Percentiles rank a stretch among this genome's conserved stretches.
These are phyloP conservation scores for Chrysaora quinquecirrha DNA, from an alignment of 30 jellyfish, hydroid and myxozoan species.

Conservation along the genomic window DNA sequence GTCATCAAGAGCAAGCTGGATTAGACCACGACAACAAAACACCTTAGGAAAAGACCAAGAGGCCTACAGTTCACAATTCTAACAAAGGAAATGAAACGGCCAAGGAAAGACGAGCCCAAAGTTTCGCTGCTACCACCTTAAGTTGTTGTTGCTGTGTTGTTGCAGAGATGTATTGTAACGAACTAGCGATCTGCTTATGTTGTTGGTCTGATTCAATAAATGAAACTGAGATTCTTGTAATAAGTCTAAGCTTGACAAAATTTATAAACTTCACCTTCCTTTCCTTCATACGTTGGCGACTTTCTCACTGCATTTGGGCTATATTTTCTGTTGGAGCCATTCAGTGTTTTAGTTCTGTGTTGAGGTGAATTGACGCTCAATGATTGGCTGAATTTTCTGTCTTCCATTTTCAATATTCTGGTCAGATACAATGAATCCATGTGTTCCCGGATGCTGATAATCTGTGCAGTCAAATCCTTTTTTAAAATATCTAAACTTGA, in stretches of 20 bases:
- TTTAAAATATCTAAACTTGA: not conserved
- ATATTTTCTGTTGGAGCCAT: not conserved
- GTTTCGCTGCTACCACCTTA: too few relatives aligned
- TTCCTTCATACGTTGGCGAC: slow-evolving; percentile 37
- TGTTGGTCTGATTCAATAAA: too few relatives aligned
- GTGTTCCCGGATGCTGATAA: slow-evolving; percentile 39
- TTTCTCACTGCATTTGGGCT: slow-evolving; percentile 1
- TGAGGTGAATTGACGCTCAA: not conserved
- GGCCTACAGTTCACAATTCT: not conserved
- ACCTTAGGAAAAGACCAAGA: not conserved
- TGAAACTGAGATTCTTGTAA: too few relatives aligned
- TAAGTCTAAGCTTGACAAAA: too few relatives aligned
- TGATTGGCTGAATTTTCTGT: not conserved
- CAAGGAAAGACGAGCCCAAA: not conserved
- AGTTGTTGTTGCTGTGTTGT: too few relatives aligned
- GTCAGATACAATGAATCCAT: slow-evolving; percentile 54
- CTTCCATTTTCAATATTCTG: slow-evolving; percentile 17
- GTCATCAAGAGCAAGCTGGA: too few relatives aligned
- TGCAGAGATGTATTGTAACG: too few relatives aligned
- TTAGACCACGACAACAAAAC: too few relatives aligned
- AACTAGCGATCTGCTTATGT: too few relatives aligned
- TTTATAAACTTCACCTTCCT: slow-evolving; percentile 66
- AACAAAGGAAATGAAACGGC: not conserved
- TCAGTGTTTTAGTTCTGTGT: not conserved
- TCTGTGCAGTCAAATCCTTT: slow-evolving; percentile 27